phyloP scores from a whole-genome alignment of 2,797 vertebrate genomes.

The Ambastaia sidthimunki region DNA sequence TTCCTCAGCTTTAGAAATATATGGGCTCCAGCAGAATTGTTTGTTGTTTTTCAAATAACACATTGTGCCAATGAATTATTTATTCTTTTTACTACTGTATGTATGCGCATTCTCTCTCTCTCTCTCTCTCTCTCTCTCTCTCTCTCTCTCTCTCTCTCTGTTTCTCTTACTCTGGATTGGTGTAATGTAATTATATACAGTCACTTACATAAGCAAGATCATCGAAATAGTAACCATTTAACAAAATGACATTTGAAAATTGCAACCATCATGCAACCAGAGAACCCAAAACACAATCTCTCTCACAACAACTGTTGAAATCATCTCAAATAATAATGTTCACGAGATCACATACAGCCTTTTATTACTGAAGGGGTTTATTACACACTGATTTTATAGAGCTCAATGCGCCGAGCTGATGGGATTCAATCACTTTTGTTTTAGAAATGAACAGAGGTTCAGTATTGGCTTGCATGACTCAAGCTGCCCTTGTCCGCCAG shows the following conservation, averaged over 20 bases:
- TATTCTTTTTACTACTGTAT: not conserved
- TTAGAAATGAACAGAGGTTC: constrained; percentile 8
- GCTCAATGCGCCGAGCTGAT: not conserved
- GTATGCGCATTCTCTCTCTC: no score
- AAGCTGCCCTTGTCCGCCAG: not conserved
- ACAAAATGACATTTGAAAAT: constrained; percentile 4
- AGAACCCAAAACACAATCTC: constrained; percentile 3
- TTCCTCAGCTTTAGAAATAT: constrained; percentile 13
- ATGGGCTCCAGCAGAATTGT: constrained; percentile 8
- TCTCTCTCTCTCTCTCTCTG: no score
- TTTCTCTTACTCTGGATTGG: not conserved
- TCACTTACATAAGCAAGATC: constrained; percentile 5
- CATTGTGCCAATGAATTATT: constrained; percentile 35
- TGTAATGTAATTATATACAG: constrained; percentile 21
- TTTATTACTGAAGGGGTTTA: not conserved
- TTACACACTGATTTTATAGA: not conserved
- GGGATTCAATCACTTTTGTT: not conserved
- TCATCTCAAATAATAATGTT: not conserved
- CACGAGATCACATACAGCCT: not conserved
- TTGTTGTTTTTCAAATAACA: constrained; percentile 22
- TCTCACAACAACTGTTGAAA: not conserved
- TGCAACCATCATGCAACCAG: not conserved
- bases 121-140: not conserved
- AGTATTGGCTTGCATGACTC: not conserved
- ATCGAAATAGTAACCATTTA: constrained; percentile 16